These are phyloP conservation scores for Epinephelus coioides DNA, from an alignment of 2,797 vertebrate species.

Conservation along the genomic window DNA sequence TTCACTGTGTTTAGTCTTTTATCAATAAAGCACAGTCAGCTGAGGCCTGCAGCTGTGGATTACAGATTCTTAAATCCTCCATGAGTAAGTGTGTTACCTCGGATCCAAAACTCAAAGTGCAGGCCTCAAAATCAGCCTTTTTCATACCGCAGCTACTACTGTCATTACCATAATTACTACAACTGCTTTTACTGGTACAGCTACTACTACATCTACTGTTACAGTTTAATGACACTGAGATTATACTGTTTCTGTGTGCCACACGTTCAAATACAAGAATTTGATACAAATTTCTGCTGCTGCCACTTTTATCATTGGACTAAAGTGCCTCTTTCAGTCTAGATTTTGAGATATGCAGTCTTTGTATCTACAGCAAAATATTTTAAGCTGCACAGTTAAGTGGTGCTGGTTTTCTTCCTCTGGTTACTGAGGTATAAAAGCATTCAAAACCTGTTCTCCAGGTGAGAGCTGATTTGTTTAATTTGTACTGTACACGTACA, in stretches of 20 bases:
- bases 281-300: too few species aligned
- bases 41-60: conserved; percentile 34
- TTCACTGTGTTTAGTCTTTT: background rate
- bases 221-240: too few species aligned
- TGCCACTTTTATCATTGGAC: too few species aligned
- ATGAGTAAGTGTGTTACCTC: background rate
- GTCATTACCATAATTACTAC: background rate
- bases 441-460: too few species aligned
- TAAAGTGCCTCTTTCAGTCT: too few species aligned
- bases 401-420: too few species aligned
- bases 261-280: background rate
- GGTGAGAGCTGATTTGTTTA: too few species aligned
- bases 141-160: background rate
- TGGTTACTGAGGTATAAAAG: too few species aligned
- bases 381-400: too few species aligned
- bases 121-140: background rate
- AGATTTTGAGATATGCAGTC: too few species aligned
- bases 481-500: too few species aligned
- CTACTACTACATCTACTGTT: background rate
- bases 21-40: conserved; percentile 14
- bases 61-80: conserved; percentile 13
- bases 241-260: background rate
- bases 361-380: too few species aligned
- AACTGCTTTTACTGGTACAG: background rate
- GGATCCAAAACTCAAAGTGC: background rate